phyloP scores from a whole-genome alignment of 1,140 invertebrate genomes.

The Elymnias hypermnestra region DNA sequence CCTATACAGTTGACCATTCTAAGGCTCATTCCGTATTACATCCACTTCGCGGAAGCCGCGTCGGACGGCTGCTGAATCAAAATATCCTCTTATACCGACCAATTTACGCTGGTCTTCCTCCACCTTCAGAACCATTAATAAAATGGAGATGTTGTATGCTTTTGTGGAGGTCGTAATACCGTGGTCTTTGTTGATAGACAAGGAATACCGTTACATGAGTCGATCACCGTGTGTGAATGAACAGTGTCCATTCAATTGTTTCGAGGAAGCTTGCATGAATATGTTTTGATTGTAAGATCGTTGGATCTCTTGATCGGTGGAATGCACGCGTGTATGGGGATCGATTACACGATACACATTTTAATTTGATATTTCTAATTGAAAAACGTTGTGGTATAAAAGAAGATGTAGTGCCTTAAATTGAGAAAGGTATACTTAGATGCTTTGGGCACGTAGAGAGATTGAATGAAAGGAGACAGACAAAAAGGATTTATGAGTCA shows the following conservation, averaged over 20 bases:
- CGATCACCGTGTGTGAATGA: conserved; percentile 36
- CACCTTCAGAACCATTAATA: conserved; percentile 17
- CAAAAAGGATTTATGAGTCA: too few species aligned
- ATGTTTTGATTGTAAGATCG: conserved; percentile 24
- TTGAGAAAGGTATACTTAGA: too few species aligned
- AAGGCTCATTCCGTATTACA: conserved; percentile 34
- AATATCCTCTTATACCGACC: conserved; percentile 38
- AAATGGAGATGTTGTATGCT: conserved; percentile 3
- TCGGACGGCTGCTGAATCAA: conserved; percentile 34
- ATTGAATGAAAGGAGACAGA: too few species aligned
- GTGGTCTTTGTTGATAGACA: conserved; percentile 34
- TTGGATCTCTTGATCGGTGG: conserved; percentile 12
- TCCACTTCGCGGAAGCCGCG: conserved; percentile 37
- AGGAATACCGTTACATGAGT: conserved; percentile 31
- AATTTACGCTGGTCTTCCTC: conserved; percentile 16
- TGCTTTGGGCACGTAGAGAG: too few species aligned
- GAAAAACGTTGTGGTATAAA: too few species aligned
- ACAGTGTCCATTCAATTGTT: conserved; percentile 37
- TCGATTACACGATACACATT: too few species aligned
- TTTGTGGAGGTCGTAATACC: conserved; percentile 12
- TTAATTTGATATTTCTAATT: too few species aligned
- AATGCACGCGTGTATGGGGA: conserved; percentile 9
- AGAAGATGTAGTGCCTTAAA: too few species aligned
- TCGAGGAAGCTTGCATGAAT: conserved; percentile 29
- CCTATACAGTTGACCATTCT: conserved; percentile 23